These are phyloP conservation scores for Microdon myrmicae DNA, from an alignment of 2,888 invertebrate genomes.

Conservation along the genomic window DNA sequence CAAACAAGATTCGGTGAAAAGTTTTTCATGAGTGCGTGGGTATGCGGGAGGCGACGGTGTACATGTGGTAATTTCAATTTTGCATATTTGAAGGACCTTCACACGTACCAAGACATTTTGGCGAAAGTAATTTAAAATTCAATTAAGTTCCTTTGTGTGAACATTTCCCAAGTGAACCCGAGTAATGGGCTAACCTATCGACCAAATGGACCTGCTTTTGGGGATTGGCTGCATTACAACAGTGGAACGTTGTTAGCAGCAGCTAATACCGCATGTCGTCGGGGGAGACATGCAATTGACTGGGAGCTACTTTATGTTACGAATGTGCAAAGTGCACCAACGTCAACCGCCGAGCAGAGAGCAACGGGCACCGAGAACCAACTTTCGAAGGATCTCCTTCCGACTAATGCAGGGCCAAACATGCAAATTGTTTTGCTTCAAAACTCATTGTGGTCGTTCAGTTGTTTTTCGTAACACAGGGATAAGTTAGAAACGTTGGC, in stretches of 20 bases:
- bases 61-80: conserved; percentile 42
- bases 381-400: too few relatives aligned
- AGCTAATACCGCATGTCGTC: conserved; percentile 45
- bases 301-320: too few relatives aligned
- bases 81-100: conserved; percentile 51
- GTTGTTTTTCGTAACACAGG: not conserved
- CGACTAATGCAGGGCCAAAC: conserved; percentile 30
- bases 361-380: too few relatives aligned
- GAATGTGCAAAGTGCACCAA: too few relatives aligned
- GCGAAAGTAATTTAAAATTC: conserved; percentile 53
- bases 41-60: not conserved
- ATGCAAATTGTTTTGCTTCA: conserved; percentile 40
- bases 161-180: conserved; percentile 19
- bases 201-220: conserved; percentile 29
- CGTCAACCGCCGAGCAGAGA: too few relatives aligned
- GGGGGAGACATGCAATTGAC: too few relatives aligned
- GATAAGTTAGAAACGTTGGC: not conserved
- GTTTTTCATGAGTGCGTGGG: not conserved
- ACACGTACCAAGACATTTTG: conserved; percentile 49
- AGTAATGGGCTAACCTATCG: conserved; percentile 4
- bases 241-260: conserved; percentile 23
- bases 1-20: conserved; percentile 41
- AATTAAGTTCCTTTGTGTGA: conserved; percentile 51
- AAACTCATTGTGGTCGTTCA: conserved; percentile 34
- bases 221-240: conserved; percentile 9